Evolutionary conservation across 2,888 invertebrate species (phyloP), one percentile per base, ranked within the genome.

Genomic region (Zhuqinia jingwanae): DNA sequence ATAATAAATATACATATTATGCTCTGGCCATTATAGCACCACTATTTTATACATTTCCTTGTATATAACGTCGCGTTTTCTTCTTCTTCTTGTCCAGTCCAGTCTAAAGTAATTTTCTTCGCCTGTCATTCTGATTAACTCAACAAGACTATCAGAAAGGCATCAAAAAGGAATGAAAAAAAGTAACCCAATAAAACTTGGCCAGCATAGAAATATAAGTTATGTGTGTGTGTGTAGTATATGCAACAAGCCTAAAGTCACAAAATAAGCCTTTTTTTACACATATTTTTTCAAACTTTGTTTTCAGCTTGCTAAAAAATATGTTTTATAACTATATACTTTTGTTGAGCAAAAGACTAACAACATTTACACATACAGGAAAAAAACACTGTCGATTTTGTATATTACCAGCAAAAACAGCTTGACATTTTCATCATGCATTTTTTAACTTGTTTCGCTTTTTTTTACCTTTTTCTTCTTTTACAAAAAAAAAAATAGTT

Each of bases 381-480:
- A 79, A 53, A 79, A 79, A 79, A 65, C 15, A 17, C 70, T 81
- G 81, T 81, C 81, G 81, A 81, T 81, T 36, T 36, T 36, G 36
- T 36, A 36, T 81, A 81, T 27, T 70, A 70, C 58, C 50, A 70
- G 70, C 50, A 5, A n/a, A 11, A 70, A 45, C 81, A 58, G 81
- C 58, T 81, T 81, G 81, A 81, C 81, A 81, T 81, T 81, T 81
- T 81, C 81, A 70, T 70, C 70, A 81, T 81, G 81, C 73, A 81
- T 81, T 73, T 81, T 81, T 81, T 81, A 81, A 81, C 81, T 81
- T 58, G 81, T 80, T 80, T 80, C 80, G 30, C 45, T n/a, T 68
- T 50, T 50, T 68, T 58, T 42, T 42, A 36, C 65, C 30, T n/a
- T 53, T 30, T 30, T 15, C 10, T 30, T 68, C 22, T 60, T 60